Conservation (phyloP, 2,113 vertebrate genomes). For the Furnarius figulus region DNA sequence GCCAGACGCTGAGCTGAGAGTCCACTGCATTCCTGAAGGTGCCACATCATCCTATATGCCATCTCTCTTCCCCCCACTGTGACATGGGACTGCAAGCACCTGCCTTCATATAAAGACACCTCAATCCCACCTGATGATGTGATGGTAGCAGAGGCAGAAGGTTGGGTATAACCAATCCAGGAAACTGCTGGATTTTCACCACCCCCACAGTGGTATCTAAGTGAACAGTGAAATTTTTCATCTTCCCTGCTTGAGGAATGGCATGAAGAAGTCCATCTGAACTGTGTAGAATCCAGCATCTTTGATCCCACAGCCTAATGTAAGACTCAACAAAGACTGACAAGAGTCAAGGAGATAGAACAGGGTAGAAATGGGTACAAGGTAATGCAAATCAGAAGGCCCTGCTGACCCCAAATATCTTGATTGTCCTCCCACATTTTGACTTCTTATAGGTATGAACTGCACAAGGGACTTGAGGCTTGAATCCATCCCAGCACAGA, state of each 20-base stretch:
- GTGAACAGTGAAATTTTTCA: neutral
- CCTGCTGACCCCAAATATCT: neutral
- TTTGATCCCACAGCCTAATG: neutral
- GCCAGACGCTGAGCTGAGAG: neutral
- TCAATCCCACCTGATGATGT: neutral
- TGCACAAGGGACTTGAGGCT: neutral
- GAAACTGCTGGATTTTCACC: neutral
- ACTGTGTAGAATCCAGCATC: neutral
- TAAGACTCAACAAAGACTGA: neutral
- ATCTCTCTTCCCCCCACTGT: neutral
- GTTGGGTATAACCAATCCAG: neutral
- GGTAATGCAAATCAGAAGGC: neutral
- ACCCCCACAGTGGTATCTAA: neutral
- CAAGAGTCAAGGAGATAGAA: neutral
- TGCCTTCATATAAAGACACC: neutral
- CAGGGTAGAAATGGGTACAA: neutral
- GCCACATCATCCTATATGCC: neutral
- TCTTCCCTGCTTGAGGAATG: neutral
- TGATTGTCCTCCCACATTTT: neutral
- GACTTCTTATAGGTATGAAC: neutral
- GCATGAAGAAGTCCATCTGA: neutral
- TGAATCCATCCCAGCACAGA: neutral
- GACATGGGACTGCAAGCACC: neutral
- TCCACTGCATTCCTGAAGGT: neutral
- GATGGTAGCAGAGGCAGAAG: neutral